Conservation (phyloP, 2,888 invertebrate species). For the Agrochola lota region DNA sequence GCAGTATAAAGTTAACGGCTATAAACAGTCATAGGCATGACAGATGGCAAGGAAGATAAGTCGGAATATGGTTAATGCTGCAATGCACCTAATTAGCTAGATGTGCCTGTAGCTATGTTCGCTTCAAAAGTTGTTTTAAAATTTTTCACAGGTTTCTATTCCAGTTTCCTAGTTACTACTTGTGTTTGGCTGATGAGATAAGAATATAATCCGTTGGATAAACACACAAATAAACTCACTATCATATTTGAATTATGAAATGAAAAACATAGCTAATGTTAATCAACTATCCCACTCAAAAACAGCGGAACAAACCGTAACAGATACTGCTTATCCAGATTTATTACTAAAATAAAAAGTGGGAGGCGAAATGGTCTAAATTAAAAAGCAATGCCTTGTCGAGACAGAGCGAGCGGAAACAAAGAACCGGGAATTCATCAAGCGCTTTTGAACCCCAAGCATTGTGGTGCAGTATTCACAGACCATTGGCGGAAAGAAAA, state of each 20-base stretch:
- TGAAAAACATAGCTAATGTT: constrained; percentile 42
- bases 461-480: constrained; percentile 86
- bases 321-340: constrained; percentile 80
- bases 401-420: constrained; percentile 88
- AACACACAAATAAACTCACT: not conserved
- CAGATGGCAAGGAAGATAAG: constrained; percentile 26
- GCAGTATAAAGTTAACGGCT: constrained; percentile 30
- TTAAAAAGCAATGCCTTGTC: constrained; percentile 89
- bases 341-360: constrained; percentile 85
- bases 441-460: constrained; percentile 88
- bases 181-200: not conserved
- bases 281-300: constrained; percentile 35
- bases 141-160: not conserved
- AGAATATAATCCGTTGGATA: not conserved
- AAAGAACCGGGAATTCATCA: constrained; percentile 89
- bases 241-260: not conserved
- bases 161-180: not conserved
- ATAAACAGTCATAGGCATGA: constrained; percentile 19
- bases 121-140: not conserved
- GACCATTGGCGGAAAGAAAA: constrained; percentile 87
- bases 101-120: too few species aligned
- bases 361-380: constrained; percentile 86
- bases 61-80: not conserved
- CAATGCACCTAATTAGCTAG: not conserved
- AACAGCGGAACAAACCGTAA: constrained; percentile 67